A percentile compares a stretch with the other conserved stretches of the same genome.
These are phyloP conservation scores for Drosophila novamexicana DNA, from an alignment of 1,140 invertebrate species.

Conservation along the genomic window DNA sequence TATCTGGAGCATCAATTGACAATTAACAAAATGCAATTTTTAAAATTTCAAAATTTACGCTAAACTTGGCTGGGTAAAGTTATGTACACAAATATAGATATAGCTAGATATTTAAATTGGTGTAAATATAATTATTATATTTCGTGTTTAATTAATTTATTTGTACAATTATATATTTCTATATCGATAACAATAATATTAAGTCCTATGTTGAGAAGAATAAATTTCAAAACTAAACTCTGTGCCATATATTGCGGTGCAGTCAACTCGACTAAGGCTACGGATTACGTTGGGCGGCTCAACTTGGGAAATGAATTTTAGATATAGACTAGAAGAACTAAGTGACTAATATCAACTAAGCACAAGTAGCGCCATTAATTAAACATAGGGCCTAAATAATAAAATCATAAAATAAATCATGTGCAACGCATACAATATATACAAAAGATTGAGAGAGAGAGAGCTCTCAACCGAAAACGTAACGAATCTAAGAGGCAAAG, in stretches of 20 bases:
- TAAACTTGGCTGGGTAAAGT: no score
- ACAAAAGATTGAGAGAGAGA: constrained; percentile 41
- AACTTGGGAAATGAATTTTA: constrained; percentile 61
- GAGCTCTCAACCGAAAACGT: constrained; percentile 40
- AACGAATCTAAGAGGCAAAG: constrained; percentile 16
- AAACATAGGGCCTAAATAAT: constrained; percentile 46
- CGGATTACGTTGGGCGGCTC: constrained; percentile 43
- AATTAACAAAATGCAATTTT: no score
- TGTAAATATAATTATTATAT: constrained; percentile 68
- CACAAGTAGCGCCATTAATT: constrained; percentile 68
- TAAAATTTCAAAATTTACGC: no score
- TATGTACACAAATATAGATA: no score
- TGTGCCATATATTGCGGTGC: constrained; percentile 46
- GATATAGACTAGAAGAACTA: constrained; percentile 82
- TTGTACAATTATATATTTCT: constrained; percentile 76
- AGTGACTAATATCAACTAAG: constrained; percentile 78
- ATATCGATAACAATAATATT: constrained; percentile 59
- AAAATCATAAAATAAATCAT: constrained; percentile 51
- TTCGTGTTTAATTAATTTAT: constrained; percentile 76
- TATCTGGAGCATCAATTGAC: no score
- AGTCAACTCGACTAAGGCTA: constrained; percentile 51
- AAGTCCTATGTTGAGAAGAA: constrained; percentile 52
- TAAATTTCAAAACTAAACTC: constrained; percentile 25
- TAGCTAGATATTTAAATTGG: constrained; percentile 1
- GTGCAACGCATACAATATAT: constrained; percentile 52